Conservation (phyloP, 2,797 vertebrate species). For the Scarus forsteni region DNA sequence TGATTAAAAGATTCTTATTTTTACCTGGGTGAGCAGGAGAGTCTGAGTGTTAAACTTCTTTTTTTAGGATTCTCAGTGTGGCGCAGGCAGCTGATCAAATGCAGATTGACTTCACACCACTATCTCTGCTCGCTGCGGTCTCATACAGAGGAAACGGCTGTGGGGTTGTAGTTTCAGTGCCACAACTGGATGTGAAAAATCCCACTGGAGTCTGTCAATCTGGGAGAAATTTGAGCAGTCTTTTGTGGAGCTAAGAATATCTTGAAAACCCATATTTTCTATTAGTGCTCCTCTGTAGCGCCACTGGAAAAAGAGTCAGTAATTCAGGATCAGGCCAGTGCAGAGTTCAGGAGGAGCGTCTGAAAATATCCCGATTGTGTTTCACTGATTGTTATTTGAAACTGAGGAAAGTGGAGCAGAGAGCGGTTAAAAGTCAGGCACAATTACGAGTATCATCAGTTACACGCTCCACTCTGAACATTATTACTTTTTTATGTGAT, state of each 20-base stretch:
- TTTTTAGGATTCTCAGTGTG: neutral
- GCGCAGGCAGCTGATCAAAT: conserved; percentile 28
- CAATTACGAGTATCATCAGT: conserved; percentile 55
- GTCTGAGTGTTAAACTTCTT: conserved; percentile 17
- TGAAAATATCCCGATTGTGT: conserved; percentile 52
- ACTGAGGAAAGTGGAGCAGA: conserved; percentile 34
- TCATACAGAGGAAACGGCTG: conserved; percentile 24
- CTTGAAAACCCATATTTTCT: conserved; percentile 64
- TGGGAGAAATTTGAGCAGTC: conserved; percentile 55
- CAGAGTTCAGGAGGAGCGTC: conserved; percentile 24
- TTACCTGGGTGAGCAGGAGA: neutral
- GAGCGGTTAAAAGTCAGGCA: conserved; percentile 36
- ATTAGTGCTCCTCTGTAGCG: conserved; percentile 49
- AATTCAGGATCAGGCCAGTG: conserved; percentile 56
- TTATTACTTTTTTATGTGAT: conserved; percentile 30
- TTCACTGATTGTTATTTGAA: conserved; percentile 50
- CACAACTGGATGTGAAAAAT: conserved; percentile 48
- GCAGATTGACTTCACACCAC: conserved; percentile 19
- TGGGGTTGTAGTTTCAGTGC: conserved; percentile 39
- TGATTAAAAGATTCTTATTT: neutral
- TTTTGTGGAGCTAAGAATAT: conserved; percentile 69
- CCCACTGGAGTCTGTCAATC: conserved; percentile 62
- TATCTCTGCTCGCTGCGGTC: conserved; percentile 19
- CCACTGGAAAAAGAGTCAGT: conserved; percentile 60
- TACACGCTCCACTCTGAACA: conserved; percentile 25